A percentile compares a stretch with the other conserved stretches of the same genome.
These are phyloP conservation scores for Amphiprion clarkii DNA, from an alignment of 2,797 vertebrate genomes.

Conservation along the genomic window DNA sequence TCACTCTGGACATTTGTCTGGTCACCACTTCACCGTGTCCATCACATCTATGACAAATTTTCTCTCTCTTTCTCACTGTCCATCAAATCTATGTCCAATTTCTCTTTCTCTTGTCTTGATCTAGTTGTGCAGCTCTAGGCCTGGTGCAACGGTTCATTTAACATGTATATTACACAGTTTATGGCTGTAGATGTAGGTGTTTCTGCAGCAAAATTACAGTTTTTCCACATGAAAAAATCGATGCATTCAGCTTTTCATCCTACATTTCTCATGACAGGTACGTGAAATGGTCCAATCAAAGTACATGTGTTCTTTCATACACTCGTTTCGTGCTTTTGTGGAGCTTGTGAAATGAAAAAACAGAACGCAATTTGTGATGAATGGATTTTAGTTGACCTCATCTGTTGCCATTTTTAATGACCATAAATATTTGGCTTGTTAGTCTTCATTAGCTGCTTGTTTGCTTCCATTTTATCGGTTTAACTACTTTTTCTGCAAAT, in stretches of 20 bases:
- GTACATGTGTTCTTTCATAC: neutral
- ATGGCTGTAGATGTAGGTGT: constrained; percentile 17
- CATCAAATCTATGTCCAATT: constrained; percentile 13
- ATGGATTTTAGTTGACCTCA: neutral
- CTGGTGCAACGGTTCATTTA: constrained; percentile 52
- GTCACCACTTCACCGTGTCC: constrained; percentile 17
- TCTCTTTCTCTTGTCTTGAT: neutral
- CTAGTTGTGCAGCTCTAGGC: neutral
- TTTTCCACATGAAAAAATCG: constrained; percentile 29
- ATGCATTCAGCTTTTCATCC: neutral
- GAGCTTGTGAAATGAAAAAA: constrained; percentile 2
- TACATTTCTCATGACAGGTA: constrained; percentile 35
- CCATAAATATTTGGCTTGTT: constrained; percentile 10
- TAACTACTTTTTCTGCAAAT: constrained; percentile 2
- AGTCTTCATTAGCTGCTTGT: neutral
- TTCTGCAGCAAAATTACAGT: neutral
- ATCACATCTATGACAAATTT: constrained; percentile 10
- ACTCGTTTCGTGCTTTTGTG: neutral
- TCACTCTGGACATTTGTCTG: constrained; percentile 13
- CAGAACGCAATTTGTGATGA: neutral
- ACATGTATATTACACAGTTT: constrained; percentile 23
- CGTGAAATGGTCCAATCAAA: constrained; percentile 20
- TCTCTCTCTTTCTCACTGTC: neutral
- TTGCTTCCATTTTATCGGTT: constrained; percentile 17
- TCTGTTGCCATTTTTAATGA: constrained; percentile 10